A percentile compares a stretch with the other conserved stretches of the same genome.
phyloP scores from a whole-genome alignment of 2,113 vertebrate genomes.

The Aythya baeri region DNA sequence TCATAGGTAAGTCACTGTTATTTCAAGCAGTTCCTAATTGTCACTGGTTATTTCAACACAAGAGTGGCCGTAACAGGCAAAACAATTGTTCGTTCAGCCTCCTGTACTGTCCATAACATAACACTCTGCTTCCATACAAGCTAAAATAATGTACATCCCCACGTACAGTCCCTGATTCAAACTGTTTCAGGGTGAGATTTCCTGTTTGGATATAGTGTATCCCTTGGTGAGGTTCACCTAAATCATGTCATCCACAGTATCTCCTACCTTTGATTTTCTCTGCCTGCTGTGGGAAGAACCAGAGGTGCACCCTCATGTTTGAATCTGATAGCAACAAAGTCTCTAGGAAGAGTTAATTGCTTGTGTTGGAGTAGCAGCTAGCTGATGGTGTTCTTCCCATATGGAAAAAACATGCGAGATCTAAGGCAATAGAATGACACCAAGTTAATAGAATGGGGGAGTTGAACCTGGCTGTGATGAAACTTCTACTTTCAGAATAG shows the following conservation, averaged over 20 bases:
- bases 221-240: background rate
- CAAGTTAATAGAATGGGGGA: background rate
- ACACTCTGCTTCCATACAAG: background rate
- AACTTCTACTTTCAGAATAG: background rate
- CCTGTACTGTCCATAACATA: background rate
- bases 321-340: background rate
- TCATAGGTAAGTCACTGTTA: background rate
- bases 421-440: background rate
- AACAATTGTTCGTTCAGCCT: no score
- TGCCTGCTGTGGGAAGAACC: background rate
- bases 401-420: background rate
- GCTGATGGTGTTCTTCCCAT: background rate
- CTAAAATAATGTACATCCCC: no score
- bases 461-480: background rate
- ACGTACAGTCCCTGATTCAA: background rate
- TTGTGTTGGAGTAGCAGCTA: background rate
- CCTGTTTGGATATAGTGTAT: rapidly evolving
- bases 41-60: rapidly evolving
- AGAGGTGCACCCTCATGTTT: background rate
- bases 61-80: rapidly evolving
- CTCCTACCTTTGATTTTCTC: background rate
- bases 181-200: rapidly evolving
- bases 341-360: background rate
- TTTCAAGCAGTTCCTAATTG: background rate
- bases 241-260: no score